Evolutionary conservation across 2,113 vertebrate species (phyloP).

Genomic region (Hydrolagus affinis): DNA sequence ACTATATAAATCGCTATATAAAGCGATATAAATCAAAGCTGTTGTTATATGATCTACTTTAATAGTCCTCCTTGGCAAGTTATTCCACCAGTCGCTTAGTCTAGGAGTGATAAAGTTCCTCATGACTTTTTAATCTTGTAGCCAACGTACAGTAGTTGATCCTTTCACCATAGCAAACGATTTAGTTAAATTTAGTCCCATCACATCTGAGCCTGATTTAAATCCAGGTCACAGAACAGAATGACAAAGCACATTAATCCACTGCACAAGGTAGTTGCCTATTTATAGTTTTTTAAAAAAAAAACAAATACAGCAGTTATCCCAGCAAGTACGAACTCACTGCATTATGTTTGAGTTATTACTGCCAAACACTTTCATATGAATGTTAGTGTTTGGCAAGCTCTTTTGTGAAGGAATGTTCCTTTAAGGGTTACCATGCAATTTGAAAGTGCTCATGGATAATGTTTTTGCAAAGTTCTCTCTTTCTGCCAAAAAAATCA

Average conservation of each 20-base stretch:
- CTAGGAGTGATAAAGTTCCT: no score
- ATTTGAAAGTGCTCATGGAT: constrained; percentile 6
- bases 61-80: no score
- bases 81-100: no score
- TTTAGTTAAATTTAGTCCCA: neutral
- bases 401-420: neutral
- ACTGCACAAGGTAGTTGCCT: neutral
- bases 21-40: no score
- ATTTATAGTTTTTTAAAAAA: neutral
- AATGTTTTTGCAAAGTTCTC: constrained; percentile 1
- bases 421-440: neutral
- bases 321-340: neutral
- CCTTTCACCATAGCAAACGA: no score
- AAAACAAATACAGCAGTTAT: neutral
- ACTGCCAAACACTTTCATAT: neutral
- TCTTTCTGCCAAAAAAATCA: constrained; percentile 10
- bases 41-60: no score
- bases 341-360: neutral
- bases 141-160: no score
- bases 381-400: neutral
- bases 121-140: no score
- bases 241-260: neutral
- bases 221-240: neutral
- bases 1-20: no score
- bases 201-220: neutral